Evolutionary conservation across 2,113 vertebrate species (phyloP).

Genomic region (Amphiprion percula): DNA sequence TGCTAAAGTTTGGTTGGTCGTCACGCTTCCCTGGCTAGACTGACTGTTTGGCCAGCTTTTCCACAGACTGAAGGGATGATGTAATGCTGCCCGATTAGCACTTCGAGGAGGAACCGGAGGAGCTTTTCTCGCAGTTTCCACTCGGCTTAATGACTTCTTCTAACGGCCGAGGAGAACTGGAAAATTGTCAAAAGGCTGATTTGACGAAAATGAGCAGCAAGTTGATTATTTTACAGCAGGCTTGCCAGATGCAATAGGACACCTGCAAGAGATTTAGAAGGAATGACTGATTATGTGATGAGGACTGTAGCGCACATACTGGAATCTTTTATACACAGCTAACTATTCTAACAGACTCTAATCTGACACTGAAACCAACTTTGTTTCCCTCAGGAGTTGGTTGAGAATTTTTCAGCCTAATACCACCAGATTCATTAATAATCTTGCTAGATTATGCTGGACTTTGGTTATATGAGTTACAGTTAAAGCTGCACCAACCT

Average conservation of each 20-base stretch:
- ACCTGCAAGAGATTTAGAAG: constrained; percentile 64
- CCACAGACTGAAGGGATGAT: constrained; percentile 30
- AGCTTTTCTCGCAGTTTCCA: constrained; percentile 19
- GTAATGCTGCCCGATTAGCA: constrained; percentile 22
- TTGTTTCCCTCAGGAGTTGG: neutral
- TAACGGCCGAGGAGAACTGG: constrained; percentile 6
- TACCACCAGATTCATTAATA: constrained; percentile 27
- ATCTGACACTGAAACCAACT: constrained; percentile 6
- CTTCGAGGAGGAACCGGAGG: neutral
- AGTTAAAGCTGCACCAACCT: constrained; percentile 12
- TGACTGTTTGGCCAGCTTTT: constrained; percentile 45
- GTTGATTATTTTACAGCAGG: constrained; percentile 49
- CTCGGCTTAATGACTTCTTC: constrained; percentile 4
- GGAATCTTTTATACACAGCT: neutral
- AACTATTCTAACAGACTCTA: constrained; percentile 7
- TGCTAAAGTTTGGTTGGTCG: neutral
- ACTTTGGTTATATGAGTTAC: constrained; percentile 24
- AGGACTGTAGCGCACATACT: neutral
- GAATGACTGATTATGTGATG: constrained; percentile 39
- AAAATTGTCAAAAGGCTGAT: constrained; percentile 34
- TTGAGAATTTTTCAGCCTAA: constrained; percentile 13
- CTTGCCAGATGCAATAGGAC: constrained; percentile 42
- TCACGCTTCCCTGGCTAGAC: constrained; percentile 12
- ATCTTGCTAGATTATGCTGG: constrained; percentile 20
- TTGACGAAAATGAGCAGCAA: constrained; percentile 37